These are phyloP conservation scores for Gonatopus flavifemur DNA, from an alignment of 1,140 invertebrate genomes.

Conservation along the genomic window DNA sequence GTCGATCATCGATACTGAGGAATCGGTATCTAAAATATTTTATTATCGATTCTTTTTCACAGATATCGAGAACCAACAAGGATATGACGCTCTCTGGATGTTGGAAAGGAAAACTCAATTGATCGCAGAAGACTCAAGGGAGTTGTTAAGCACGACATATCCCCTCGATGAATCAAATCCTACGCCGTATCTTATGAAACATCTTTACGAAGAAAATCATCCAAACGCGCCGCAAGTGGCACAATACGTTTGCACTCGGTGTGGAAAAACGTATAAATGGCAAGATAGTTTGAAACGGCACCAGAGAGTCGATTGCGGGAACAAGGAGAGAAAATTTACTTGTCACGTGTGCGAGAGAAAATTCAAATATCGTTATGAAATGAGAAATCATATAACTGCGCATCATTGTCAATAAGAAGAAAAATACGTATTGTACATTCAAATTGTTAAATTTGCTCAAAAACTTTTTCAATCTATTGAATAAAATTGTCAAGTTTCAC, in stretches of 20 bases:
- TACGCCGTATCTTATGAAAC: background rate
- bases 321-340: conserved; percentile 50
- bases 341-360: conserved; percentile 44
- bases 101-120: conserved; percentile 27
- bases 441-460: too few relatives aligned
- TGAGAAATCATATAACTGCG: conserved; percentile 43
- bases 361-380: conserved; percentile 50
- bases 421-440: too few relatives aligned
- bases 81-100: conserved; percentile 30
- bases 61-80: conserved; percentile 14
- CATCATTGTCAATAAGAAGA: too few relatives aligned
- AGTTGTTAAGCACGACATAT: conserved; percentile 1
- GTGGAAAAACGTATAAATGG: conserved; percentile 59
- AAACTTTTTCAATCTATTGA: too few relatives aligned
- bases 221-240: conserved; percentile 11
- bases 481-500: too few relatives aligned
- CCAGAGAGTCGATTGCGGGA: conserved; percentile 61
- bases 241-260: conserved; percentile 37
- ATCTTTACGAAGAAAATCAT: conserved; percentile 11
- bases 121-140: conserved; percentile 6
- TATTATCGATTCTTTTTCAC: conserved; percentile 24
- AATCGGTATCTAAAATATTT: too few relatives aligned
- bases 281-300: conserved; percentile 58
- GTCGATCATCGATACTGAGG: too few relatives aligned
- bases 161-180: background rate